Evolutionary conservation across 2,113 vertebrate genomes (phyloP).

Genomic region (Glareola pratincola): DNA sequence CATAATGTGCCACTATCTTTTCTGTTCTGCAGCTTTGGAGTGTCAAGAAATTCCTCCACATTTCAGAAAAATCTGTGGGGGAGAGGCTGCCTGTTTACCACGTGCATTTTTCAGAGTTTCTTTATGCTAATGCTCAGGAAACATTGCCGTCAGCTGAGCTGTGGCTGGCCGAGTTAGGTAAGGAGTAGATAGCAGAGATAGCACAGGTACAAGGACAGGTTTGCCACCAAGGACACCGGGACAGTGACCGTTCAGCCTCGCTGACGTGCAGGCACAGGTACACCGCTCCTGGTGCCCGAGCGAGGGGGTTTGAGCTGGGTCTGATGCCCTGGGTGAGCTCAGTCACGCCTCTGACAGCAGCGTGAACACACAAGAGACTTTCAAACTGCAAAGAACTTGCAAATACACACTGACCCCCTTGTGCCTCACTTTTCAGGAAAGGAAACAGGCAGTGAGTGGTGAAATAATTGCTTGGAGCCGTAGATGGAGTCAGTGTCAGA

Average conservation of each 20-base stretch:
- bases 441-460: background rate
- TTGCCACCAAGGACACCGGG: background rate
- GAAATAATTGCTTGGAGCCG: background rate
- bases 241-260: background rate
- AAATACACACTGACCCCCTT: background rate
- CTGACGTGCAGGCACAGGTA: background rate
- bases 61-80: fast-evolving
- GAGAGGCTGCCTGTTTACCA: background rate
- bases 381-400: background rate
- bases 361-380: background rate
- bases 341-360: background rate
- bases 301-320: background rate
- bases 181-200: background rate
- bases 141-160: background rate
- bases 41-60: background rate
- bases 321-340: background rate
- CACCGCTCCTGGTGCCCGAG: background rate
- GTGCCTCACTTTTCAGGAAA: background rate
- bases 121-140: background rate
- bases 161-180: background rate
- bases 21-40: background rate
- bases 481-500: background rate
- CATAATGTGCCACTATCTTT: fast-evolving
- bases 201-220: background rate
- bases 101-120: fast-evolving